phyloP scores from a whole-genome alignment of 2,797 vertebrate genomes.

The Uromys caudimaculatus region DNA sequence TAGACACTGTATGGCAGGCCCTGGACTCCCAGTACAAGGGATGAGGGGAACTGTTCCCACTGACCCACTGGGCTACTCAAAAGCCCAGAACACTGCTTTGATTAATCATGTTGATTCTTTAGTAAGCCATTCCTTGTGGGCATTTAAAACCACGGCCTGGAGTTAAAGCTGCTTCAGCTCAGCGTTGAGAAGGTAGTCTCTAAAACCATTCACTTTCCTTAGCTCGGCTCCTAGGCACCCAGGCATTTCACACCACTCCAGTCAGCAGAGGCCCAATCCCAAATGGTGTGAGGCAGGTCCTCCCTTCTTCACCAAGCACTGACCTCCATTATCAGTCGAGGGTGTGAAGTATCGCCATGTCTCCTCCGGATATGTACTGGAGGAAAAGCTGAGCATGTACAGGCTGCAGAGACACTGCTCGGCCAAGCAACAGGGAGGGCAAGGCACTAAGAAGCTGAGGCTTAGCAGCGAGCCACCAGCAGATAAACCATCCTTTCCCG shows the following conservation, averaged over 20 bases:
- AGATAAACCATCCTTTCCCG: background rate
- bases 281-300: background rate
- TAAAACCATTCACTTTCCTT: background rate
- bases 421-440: background rate
- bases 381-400: background rate
- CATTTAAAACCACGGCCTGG: background rate
- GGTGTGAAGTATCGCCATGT: background rate
- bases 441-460: background rate
- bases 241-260: background rate
- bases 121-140: background rate
- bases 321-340: background rate
- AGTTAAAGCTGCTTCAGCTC: background rate
- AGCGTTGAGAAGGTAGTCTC: background rate
- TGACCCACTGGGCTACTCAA: background rate
- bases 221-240: background rate
- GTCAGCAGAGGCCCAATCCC: background rate
- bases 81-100: slow-evolving; percentile 39
- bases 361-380: background rate
- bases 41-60: background rate
- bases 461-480: background rate
- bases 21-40: background rate
- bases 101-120: background rate
- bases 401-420: background rate
- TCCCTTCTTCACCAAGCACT: background rate
- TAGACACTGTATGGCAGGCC: background rate